These are phyloP conservation scores for Labeo catla DNA, from an alignment of 2,113 vertebrate species.

Conservation along the genomic window DNA sequence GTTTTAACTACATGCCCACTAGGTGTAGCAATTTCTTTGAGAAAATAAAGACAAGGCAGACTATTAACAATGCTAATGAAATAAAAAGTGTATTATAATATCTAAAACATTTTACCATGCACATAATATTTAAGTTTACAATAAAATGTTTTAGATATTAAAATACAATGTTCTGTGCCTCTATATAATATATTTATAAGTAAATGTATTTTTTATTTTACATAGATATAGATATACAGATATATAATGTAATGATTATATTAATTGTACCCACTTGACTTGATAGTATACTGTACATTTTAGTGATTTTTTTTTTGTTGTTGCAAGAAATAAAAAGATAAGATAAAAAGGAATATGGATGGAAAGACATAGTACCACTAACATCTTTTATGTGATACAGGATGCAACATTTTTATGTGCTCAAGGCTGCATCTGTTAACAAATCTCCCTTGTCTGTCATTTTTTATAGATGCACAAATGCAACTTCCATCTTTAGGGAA, in stretches of 20 bases:
- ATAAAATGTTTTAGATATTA: neutral
- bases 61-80: neutral
- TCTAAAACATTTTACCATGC: no score
- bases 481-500: neutral
- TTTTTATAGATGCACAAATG: neutral
- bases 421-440: neutral
- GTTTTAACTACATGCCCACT: conserved; percentile 59
- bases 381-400: neutral
- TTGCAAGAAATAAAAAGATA: neutral
- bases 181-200: neutral
- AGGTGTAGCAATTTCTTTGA: conserved; percentile 64
- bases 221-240: no score
- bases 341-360: neutral
- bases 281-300: neutral
- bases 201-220: no score
- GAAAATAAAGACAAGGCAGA: neutral
- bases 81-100: neutral
- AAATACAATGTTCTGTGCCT: neutral
- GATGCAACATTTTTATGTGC: neutral
- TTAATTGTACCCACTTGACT: neutral
- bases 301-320: neutral
- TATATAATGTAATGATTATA: neutral
- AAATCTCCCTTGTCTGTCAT: neutral
- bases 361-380: neutral
- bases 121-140: neutral